Evolutionary conservation across 2,797 vertebrate species (phyloP).

Genomic region (Notamacropus eugenii): DNA sequence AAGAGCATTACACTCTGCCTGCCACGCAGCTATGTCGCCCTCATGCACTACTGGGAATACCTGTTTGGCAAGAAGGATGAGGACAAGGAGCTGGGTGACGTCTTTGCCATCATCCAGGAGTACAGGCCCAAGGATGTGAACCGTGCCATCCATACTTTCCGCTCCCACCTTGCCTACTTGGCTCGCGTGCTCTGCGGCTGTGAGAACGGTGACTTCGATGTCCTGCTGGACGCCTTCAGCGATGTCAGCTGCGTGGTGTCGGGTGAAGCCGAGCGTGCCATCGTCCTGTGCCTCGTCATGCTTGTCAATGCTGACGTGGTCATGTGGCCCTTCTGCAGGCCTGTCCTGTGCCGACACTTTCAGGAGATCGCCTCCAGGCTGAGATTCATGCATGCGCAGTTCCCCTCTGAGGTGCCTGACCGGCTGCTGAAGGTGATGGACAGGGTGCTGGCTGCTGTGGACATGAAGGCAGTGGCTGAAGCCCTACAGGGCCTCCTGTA

Average conservation of each 20-base stretch:
- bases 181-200: constrained; percentile 83
- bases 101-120: constrained; percentile 85
- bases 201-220: constrained; percentile 79
- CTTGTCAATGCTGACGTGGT: constrained; percentile 83
- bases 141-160: constrained; percentile 78
- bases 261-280: constrained; percentile 86
- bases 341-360: constrained; percentile 72
- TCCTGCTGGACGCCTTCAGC: constrained; percentile 85
- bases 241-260: constrained; percentile 79
- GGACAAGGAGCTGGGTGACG: constrained; percentile 74
- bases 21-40: constrained; percentile 87
- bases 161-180: constrained; percentile 84
- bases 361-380: constrained; percentile 72
- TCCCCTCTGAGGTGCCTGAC: constrained; percentile 79
- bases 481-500: constrained; percentile 83
- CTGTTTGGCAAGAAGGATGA: constrained; percentile 81
- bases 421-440: constrained; percentile 80
- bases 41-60: constrained; percentile 87
- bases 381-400: constrained; percentile 59
- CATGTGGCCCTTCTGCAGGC: constrained; percentile 64
- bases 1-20: constrained; percentile 82
- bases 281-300: constrained; percentile 88
- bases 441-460: constrained; percentile 56
- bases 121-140: constrained; percentile 84
- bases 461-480: constrained; percentile 76